Evolutionary conservation across 2,113 vertebrate genomes (phyloP), one percentile per base, ranked within the genome.

Genomic region (Phylloscopus trochiloides): DNA sequence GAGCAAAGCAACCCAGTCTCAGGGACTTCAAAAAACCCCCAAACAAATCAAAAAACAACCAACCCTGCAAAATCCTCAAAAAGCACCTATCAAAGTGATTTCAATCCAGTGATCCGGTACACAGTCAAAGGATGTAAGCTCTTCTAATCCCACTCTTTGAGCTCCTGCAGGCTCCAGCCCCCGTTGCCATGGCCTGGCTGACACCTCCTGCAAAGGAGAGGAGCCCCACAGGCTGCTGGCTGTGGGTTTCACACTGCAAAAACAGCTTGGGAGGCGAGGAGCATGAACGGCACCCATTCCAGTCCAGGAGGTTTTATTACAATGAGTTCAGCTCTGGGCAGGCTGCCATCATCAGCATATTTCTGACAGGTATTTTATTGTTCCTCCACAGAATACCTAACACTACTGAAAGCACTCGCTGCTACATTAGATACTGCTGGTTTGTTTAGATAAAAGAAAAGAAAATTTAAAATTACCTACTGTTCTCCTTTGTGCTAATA

Each of bases 111-210:
- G 97, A 97, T 98, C 95, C 92, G 63, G 90, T 92, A 96, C 92
- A 96, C 96, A 98, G 97, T 98, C 97, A 98, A 97, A 98, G 98
- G 96, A 98, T 97, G 96, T 97, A 98, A 98, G 54, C 96, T 97
- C 96, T 96, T 98, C 97, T 99, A 99, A 99, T 98, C 97, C 97
- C 97, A 88, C 32, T 31, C 96, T 98, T 98, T 98, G 96, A 95
- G 96, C 97, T 97, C 96, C 67, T 89, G 95, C 97, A 97, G 98
- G 98, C 96, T 94, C 86, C 48, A 32, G 84, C 80, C 72, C 91
- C 70, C 3, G 58, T 93, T 98, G 93, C 73, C 93, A 97, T 93
- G 96, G 92, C 96, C 96, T 5, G 24, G 86, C 90, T 96, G 96
- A 98, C 82, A 96, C 67, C 90, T 72, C 96, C 92, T 96, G 97